Percentiles rank a stretch among this genome's conserved stretches.
Evolutionary conservation across 2,888 invertebrate species (phyloP).

Genomic region (Lochmaea crataegi): DNA sequence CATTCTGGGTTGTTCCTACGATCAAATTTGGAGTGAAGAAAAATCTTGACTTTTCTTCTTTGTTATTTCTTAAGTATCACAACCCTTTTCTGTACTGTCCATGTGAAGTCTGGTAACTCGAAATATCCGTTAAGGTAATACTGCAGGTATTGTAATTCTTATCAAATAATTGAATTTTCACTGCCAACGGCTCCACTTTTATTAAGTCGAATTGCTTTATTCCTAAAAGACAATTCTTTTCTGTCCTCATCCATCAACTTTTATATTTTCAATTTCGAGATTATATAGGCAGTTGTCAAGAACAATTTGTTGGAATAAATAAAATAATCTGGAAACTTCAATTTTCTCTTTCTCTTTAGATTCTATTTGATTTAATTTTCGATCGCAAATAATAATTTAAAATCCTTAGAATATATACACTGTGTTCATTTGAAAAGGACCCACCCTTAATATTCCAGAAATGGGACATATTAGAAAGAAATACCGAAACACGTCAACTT

Average conservation of each 20-base stretch:
- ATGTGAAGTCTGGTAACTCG: background rate
- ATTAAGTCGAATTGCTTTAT: slow-evolving; percentile 30
- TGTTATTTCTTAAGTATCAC: background rate
- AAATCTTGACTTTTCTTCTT: too few relatives aligned
- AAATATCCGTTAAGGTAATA: slow-evolving; percentile 33
- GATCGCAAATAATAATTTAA: background rate
- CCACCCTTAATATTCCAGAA: too few relatives aligned
- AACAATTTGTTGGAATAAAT: slow-evolving; percentile 12
- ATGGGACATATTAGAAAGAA: too few relatives aligned
- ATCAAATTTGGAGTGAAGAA: too few relatives aligned
- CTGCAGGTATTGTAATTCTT: slow-evolving; percentile 42
- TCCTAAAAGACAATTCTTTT: slow-evolving; percentile 32
- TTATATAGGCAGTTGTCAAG: slow-evolving; percentile 20
- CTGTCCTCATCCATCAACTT: slow-evolving; percentile 29
- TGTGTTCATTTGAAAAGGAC: too few relatives aligned
- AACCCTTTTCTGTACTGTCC: background rate
- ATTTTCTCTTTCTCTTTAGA: background rate
- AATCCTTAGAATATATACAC: too few relatives aligned
- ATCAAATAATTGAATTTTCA: slow-evolving; percentile 47
- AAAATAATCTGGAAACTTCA: background rate
- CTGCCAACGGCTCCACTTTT: slow-evolving; percentile 24
- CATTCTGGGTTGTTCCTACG: too few relatives aligned
- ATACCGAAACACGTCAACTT: too few relatives aligned
- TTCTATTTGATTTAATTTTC: background rate
- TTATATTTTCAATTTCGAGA: slow-evolving; percentile 30